Base-by-base conservation (phyloP, 2,888 invertebrate species). In the Drosophila subquinaria region DNA sequence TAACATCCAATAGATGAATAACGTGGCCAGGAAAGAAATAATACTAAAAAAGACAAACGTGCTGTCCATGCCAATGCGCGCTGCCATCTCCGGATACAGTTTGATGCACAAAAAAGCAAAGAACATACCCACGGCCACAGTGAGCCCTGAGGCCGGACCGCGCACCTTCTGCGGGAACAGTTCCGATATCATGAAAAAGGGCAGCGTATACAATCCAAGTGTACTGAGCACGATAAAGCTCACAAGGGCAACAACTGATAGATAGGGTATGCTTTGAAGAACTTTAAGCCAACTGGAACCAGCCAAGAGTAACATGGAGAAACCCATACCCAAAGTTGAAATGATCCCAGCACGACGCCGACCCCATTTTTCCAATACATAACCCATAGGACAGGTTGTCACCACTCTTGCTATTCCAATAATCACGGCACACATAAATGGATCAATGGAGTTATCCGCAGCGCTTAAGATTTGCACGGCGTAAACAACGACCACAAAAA, bases 161-260 rank as follows among this genome's bases (percentile, higher is more conserved):
- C 95, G 93, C 0, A 94, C 94, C 64, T 93, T 94, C 1, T 94
- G 94, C 0, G 96, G 94, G 84, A 96, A 96, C 0, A 96, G 93
- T 92, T 96, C 96, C 0, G 96, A 96, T 76, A 95, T 95, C 94
- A 96, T 95, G 35, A 95, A 95, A 95, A 96, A 96, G 0, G 96
- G 96, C 55, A 96, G 87, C 0, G 96, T 95, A 11, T 95, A 92
- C 2, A 93, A 79, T 0, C 96, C 92, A 13, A 92, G 23, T 0
- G 92, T 93, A 86, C 90, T 95, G 89, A 56, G 95, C 87, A 89
- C 94, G 93, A 75, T 94, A 88, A 78, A 93, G 9, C 89, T 64
- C 3, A 93, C 80, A 42, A 93, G 91, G 5, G 90, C 79, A 2
- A 78, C 67, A 2, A 91, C 91, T 3, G 92, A 89, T 8, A 93